Percentiles rank a stretch among this genome's conserved stretches.
These are phyloP conservation scores for Pogonocichla stellata DNA, from an alignment of 2,113 vertebrate species.

Conservation along the genomic window DNA sequence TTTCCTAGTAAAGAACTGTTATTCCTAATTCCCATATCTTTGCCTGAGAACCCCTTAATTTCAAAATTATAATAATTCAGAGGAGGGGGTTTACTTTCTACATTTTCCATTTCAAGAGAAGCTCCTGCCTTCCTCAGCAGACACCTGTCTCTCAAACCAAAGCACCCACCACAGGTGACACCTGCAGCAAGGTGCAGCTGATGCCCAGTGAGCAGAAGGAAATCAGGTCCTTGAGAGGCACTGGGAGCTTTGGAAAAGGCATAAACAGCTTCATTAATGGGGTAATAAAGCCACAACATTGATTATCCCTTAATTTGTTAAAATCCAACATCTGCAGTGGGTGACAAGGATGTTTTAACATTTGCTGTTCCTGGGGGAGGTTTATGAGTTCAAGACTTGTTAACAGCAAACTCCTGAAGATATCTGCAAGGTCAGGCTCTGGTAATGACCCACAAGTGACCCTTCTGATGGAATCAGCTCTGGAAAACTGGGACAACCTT, in stretches of 20 bases:
- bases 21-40: too few species aligned
- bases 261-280: rapidly evolving
- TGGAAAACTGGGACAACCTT: rapidly evolving
- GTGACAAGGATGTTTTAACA: neutral
- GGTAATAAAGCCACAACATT: neutral
- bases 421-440: neutral
- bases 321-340: neutral
- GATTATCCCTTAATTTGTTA: neutral
- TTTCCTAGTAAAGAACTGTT: too few species aligned
- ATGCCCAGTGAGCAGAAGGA: neutral
- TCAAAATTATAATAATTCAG: too few species aligned
- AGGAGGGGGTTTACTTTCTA: too few species aligned
- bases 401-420: neutral
- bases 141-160: too few species aligned
- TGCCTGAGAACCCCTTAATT: too few species aligned
- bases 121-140: too few species aligned
- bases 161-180: rapidly evolving
- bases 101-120: too few species aligned
- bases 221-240: neutral
- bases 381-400: neutral
- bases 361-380: neutral
- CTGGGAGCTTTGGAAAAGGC: neutral
- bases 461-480: neutral
- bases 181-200: neutral
- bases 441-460: neutral